A percentile compares a stretch with the other conserved stretches of the same genome.
These are phyloP conservation scores for Bombyx mori DNA, from an alignment of 1,140 invertebrate genomes.

Conservation along the genomic window DNA sequence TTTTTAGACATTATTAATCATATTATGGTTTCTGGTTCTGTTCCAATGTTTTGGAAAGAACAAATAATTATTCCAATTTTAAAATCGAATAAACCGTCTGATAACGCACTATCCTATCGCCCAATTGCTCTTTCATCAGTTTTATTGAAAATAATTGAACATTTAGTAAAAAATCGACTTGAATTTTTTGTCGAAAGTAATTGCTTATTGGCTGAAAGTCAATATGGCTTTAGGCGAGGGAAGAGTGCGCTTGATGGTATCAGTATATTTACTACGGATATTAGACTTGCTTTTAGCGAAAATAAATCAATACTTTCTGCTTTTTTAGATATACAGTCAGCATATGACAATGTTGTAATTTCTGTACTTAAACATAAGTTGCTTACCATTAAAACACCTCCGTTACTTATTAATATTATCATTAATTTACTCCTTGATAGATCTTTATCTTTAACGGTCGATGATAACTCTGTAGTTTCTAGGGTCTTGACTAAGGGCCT, in stretches of 20 bases:
- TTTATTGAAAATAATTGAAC: too few relatives aligned
- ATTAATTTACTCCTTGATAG: too few relatives aligned
- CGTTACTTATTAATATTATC: too few relatives aligned
- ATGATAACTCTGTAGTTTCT: conserved; percentile 6
- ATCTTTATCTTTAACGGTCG: too few relatives aligned
- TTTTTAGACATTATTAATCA: not conserved
- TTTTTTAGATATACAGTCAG: conserved; percentile 15
- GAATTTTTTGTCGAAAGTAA: not conserved
- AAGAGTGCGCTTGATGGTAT: conserved; percentile 8
- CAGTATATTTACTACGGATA: conserved; percentile 10
- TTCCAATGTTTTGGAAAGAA: not conserved
- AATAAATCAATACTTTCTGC: conserved; percentile 8
- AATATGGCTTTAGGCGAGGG: conserved; percentile 13
- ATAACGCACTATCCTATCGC: conserved; percentile 4
- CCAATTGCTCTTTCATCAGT: not conserved
- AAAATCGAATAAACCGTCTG: not conserved
- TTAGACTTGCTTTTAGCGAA: conserved; percentile 10
- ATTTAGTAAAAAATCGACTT: conserved; percentile 3
- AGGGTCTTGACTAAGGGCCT: conserved; percentile 13
- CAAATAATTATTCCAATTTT: not conserved
- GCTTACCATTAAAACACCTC: too few relatives aligned
- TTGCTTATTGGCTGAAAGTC: conserved; percentile 5
- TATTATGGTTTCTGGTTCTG: not conserved
- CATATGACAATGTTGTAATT: conserved; percentile 22
- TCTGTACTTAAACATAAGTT: conserved; percentile 7